Evolutionary conservation across 2,888 invertebrate species (phyloP).

Genomic region (Apoderus coryli): DNA sequence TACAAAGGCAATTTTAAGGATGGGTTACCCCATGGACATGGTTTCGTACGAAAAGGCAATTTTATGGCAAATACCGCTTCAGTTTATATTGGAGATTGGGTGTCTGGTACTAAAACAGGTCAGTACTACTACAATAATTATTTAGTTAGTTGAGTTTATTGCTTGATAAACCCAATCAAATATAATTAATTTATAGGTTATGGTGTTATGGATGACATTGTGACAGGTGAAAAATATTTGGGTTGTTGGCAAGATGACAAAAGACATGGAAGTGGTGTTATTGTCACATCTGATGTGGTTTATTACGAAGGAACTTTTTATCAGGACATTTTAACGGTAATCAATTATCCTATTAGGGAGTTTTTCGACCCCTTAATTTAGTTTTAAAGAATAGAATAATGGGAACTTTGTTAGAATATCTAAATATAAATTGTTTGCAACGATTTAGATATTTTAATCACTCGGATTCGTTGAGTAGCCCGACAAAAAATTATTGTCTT

Average conservation of each 20-base stretch:
- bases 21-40: slow-evolving; percentile 72
- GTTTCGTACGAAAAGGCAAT: slow-evolving; percentile 64
- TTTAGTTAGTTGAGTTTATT: too few species aligned
- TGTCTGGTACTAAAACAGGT: slow-evolving; percentile 58
- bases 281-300: slow-evolving; percentile 78
- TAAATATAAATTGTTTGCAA: too few species aligned
- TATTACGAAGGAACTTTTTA: slow-evolving; percentile 82
- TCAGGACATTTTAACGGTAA: slow-evolving; percentile 62
- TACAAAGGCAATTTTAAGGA: slow-evolving; percentile 83
- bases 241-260: slow-evolving; percentile 79
- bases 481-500: too few species aligned
- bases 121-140: too few species aligned
- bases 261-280: slow-evolving; percentile 70
- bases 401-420: too few species aligned
- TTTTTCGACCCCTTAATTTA: background rate
- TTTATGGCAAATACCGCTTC: slow-evolving; percentile 60
- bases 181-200: too few species aligned
- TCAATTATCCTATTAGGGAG: too few species aligned
- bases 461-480: too few species aligned
- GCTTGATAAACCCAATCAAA: too few species aligned
- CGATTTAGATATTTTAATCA: too few species aligned
- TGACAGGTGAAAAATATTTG: slow-evolving; percentile 78
- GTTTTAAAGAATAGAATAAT: background rate
- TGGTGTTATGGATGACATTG: slow-evolving; percentile 77
- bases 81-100: slow-evolving; percentile 84